Evolutionary conservation across 2,888 invertebrate genomes (phyloP).

Genomic region (Subacronicta megacephala): DNA sequence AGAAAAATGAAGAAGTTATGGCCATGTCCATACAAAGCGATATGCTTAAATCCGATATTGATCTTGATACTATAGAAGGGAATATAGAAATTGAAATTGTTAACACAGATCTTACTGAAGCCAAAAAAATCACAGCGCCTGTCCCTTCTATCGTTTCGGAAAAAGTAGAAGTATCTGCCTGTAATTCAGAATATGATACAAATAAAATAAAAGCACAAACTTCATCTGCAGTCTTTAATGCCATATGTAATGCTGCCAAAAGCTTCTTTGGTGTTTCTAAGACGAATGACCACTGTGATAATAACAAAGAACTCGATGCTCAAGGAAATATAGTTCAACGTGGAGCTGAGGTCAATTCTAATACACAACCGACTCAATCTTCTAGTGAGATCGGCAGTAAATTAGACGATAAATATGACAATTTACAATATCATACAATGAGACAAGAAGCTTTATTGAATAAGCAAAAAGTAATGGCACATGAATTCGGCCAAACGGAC

Average conservation of each 20-base stretch:
- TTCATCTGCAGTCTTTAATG: constrained; percentile 72
- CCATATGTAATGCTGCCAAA: constrained; percentile 79
- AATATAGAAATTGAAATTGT: constrained; percentile 18
- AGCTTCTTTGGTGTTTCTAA: constrained; percentile 74
- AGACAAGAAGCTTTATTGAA: constrained; percentile 84
- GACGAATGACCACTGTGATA: constrained; percentile 69
- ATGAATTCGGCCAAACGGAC: constrained; percentile 82
- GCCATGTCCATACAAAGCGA: constrained; percentile 76
- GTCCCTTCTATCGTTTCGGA: constrained; percentile 44
- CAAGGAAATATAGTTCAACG: constrained; percentile 76
- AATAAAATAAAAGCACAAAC: constrained; percentile 64
- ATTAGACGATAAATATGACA: constrained; percentile 69
- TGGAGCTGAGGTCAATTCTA: constrained; percentile 57
- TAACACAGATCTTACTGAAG: constrained; percentile 22
- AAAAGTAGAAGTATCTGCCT: constrained; percentile 49
- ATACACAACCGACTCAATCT: constrained; percentile 62
- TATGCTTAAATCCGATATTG: constrained; percentile 62
- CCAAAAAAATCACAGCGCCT: constrained; percentile 52
- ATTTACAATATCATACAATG: constrained; percentile 73
- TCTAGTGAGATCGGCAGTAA: constrained; percentile 78
- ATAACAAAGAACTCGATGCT: constrained; percentile 72
- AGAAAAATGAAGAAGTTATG: constrained; percentile 78
- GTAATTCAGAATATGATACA: constrained; percentile 49
- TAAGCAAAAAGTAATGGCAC: constrained; percentile 86
- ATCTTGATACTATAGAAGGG: constrained; percentile 57